phyloP scores from a whole-genome alignment of 1,140 invertebrate species.

The Parasteatoda tepidariorum region DNA sequence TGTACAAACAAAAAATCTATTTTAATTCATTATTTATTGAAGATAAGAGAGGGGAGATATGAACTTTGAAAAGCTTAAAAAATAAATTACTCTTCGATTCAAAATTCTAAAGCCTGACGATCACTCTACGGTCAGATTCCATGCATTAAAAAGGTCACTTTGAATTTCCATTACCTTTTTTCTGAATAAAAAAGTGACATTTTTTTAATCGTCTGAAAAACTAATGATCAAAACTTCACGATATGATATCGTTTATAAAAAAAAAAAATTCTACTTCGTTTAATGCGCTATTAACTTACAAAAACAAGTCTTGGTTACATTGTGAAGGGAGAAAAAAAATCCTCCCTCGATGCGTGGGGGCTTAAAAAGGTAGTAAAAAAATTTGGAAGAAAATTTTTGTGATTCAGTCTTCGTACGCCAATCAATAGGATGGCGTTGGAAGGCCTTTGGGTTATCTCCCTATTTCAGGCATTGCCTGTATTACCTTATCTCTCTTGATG shows the following conservation, averaged over 20 bases:
- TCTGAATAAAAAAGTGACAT: too few species aligned
- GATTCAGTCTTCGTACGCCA: conserved; percentile 8
- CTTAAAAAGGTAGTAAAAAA: conserved; percentile 13
- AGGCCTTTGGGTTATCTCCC: conserved; percentile 33
- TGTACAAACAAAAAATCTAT: too few species aligned
- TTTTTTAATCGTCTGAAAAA: too few species aligned
- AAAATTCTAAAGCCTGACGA: neutral
- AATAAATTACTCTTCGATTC: too few species aligned
- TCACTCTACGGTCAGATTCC: neutral
- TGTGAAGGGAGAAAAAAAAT: conserved; percentile 34
- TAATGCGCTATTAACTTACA: conserved; percentile 60
- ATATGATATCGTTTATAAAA: conserved; percentile 39
- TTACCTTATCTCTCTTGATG: conserved; percentile 46
- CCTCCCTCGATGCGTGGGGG: conserved; percentile 3
- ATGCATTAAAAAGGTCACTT: conserved; percentile 50
- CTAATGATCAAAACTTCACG: conserved; percentile 53
- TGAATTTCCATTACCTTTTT: conserved; percentile 2
- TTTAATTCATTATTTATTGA: too few species aligned
- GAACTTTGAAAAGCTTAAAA: too few species aligned
- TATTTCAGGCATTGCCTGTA: conserved; percentile 43
- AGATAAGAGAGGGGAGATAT: too few species aligned
- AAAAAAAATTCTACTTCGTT: conserved; percentile 36
- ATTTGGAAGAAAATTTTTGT: conserved; percentile 30
- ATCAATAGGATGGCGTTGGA: conserved; percentile 38
- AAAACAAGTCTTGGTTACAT: conserved; percentile 46